Conservation (phyloP, 2,888 invertebrate species). For the Microplitis manilae region DNA sequence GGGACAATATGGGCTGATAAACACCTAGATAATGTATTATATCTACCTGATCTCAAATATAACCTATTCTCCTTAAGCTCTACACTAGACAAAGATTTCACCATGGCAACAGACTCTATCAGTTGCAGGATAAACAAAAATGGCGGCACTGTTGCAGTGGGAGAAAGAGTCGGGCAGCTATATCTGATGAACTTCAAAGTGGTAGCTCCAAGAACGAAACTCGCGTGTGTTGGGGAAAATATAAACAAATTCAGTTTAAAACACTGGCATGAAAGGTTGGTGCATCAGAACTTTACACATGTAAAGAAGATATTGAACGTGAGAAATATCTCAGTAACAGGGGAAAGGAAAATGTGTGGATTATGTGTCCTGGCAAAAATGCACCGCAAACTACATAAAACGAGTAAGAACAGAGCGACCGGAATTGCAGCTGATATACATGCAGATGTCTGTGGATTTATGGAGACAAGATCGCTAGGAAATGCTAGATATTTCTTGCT, state of each 20-base stretch:
- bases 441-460: conserved; percentile 49
- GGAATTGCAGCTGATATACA: conserved; percentile 44
- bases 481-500: conserved; percentile 42
- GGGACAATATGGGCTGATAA: conserved; percentile 45
- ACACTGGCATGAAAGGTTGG: conserved; percentile 45
- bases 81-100: conserved; percentile 44
- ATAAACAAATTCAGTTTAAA: not conserved
- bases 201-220: too few relatives aligned
- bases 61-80: conserved; percentile 43
- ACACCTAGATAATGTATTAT: conserved; percentile 41
- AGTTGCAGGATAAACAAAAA: not conserved
- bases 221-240: not conserved
- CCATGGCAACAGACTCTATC: not conserved
- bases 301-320: conserved; percentile 37
- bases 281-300: conserved; percentile 41
- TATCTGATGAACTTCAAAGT: conserved; percentile 43
- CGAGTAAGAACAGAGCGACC: conserved; percentile 30
- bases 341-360: too few relatives aligned
- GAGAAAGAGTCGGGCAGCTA: conserved; percentile 38
- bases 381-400: conserved; percentile 39
- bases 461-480: conserved; percentile 42
- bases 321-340: too few relatives aligned
- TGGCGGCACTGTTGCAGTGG: conserved; percentile 27
- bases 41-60: conserved; percentile 41
- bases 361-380: conserved; percentile 26